Percentiles rank a stretch among this genome's conserved stretches.
phyloP scores from a whole-genome alignment of 2,888 invertebrate species.

The Scaptomyza tumidula region DNA sequence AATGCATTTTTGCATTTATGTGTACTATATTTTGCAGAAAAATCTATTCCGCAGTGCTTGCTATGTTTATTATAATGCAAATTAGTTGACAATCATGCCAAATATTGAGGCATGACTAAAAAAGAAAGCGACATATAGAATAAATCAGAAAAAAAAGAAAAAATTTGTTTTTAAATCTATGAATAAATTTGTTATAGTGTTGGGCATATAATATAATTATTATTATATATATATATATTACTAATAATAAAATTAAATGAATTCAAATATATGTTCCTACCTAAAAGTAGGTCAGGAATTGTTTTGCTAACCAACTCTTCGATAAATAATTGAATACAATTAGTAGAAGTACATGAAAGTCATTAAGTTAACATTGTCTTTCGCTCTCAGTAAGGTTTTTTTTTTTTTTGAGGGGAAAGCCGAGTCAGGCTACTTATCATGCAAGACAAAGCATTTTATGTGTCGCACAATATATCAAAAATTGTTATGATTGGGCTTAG shows the following conservation, averaged over 20 bases:
- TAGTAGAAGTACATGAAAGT: background rate
- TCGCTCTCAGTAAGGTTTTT: conserved; percentile 4
- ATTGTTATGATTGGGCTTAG: conserved; percentile 56
- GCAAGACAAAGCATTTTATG: conserved; percentile 39
- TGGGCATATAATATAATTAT: no score
- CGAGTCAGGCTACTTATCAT: conserved; percentile 44
- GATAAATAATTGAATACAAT: background rate
- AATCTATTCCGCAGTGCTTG: conserved; percentile 32
- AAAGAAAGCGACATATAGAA: no score
- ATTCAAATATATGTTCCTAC: no score
- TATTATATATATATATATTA: no score
- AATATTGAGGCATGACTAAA: background rate
- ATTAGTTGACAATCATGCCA: conserved; percentile 43
- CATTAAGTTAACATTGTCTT: conserved; percentile 5
- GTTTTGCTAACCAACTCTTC: no score
- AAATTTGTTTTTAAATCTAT: no score
- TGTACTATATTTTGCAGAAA: conserved; percentile 32
- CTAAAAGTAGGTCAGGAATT: no score
- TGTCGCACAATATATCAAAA: conserved; percentile 68
- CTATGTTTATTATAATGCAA: conserved; percentile 70
- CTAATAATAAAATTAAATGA: no score
- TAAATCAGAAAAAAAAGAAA: no score
- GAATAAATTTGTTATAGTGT: no score
- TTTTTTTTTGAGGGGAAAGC: conserved; percentile 28
- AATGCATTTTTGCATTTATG: conserved; percentile 60